phyloP scores from a whole-genome alignment of 2,888 invertebrate species.

The Stenotaenia linearis region DNA sequence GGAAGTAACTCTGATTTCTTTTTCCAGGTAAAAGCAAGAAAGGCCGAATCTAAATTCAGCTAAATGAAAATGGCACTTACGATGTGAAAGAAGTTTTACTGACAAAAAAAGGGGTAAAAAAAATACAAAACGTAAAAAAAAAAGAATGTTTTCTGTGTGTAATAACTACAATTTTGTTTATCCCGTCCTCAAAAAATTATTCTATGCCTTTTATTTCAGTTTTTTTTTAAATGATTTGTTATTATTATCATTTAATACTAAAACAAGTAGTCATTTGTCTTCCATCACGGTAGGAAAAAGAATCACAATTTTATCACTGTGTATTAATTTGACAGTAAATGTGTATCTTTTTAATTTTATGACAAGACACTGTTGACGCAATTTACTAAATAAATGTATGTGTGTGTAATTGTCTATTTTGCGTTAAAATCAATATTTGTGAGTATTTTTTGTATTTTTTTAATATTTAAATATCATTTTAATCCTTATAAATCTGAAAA shows the following conservation, averaged over 20 bases:
- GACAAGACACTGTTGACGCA: background rate
- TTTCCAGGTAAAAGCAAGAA: slow-evolving; percentile 3
- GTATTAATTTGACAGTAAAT: background rate
- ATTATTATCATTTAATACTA: background rate
- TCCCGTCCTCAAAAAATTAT: background rate
- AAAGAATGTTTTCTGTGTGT: background rate
- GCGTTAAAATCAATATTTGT: background rate
- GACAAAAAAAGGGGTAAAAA: background rate
- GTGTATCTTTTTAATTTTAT: background rate
- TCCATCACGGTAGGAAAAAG: background rate
- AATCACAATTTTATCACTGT: background rate
- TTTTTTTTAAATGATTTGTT: background rate
- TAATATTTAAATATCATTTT: background rate
- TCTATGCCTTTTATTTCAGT: background rate
- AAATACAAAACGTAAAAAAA: background rate
- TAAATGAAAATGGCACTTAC: background rate
- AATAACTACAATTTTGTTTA: slow-evolving; percentile 1
- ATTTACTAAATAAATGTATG: background rate
- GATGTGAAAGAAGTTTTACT: background rate
- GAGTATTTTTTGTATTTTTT: background rate
- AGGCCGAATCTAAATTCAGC: background rate
- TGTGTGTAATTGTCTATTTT: background rate
- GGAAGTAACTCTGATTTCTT: too few relatives aligned
- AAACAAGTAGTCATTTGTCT: slow-evolving; percentile 11
- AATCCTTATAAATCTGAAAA: background rate